Conservation (phyloP, 2,888 invertebrate species). For the Stegophylla sp. region DNA sequence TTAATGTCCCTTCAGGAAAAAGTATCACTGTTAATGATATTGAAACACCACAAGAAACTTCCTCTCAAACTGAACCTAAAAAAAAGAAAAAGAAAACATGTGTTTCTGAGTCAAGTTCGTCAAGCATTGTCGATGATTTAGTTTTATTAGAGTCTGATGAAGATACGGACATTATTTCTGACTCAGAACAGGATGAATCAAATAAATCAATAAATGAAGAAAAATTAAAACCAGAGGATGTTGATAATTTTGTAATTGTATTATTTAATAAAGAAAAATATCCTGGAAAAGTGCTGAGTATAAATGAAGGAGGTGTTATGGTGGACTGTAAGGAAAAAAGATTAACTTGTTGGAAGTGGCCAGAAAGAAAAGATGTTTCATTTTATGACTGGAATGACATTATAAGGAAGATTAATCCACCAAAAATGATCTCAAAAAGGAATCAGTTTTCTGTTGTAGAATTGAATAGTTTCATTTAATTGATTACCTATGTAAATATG, state of each 20-base stretch:
- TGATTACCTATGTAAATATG: neutral
- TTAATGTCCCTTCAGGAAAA: neutral
- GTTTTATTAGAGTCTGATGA: neutral
- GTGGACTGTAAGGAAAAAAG: neutral
- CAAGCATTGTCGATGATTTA: neutral
- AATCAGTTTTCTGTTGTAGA: conserved; percentile 1
- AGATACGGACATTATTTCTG: neutral
- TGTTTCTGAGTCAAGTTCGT: neutral
- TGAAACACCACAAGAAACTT: too few relatives aligned
- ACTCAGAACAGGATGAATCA: neutral
- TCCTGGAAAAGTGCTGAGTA: neutral
- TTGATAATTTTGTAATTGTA: conserved; percentile 1
- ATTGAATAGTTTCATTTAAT: neutral
- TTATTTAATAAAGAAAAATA: neutral
- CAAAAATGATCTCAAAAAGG: neutral
- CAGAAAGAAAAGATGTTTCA: neutral
- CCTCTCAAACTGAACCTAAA: too few relatives aligned
- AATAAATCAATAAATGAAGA: neutral
- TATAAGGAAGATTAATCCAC: neutral
- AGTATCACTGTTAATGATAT: neutral
- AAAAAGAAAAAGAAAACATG: neutral
- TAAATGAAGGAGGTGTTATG: neutral
- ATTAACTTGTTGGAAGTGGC: conserved; percentile 3
- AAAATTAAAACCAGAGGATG: neutral
- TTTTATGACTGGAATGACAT: neutral